Evolutionary conservation across 1,140 invertebrate genomes (phyloP).

Genomic region (Bombus vancouverensis): DNA sequence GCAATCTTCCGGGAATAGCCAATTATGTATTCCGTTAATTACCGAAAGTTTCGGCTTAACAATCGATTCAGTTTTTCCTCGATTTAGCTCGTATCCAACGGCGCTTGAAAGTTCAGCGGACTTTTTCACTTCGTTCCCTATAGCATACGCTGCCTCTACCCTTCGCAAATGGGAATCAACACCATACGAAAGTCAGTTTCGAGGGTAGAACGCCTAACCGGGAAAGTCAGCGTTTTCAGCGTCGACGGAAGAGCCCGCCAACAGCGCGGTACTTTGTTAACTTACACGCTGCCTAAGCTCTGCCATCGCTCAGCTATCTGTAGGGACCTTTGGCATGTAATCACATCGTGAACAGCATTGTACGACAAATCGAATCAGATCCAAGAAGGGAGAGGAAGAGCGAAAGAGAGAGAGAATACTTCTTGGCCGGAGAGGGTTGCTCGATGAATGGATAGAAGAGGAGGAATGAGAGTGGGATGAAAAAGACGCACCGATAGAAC

Average conservation of each 20-base stretch:
- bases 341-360: slow-evolving; percentile 68
- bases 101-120: slow-evolving; percentile 1
- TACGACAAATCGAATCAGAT: slow-evolving; percentile 73
- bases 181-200: slow-evolving; percentile 6
- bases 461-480: neutral
- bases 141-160: neutral
- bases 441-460: slow-evolving; percentile 25
- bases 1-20: neutral
- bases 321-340: slow-evolving; percentile 62
- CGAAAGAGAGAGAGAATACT: neutral
- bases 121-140: neutral
- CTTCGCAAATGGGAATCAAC: slow-evolving; percentile 20
- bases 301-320: slow-evolving; percentile 51
- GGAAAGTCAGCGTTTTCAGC: slow-evolving; percentile 21
- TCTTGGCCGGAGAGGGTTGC: neutral
- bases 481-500: neutral
- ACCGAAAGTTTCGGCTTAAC: slow-evolving; percentile 13
- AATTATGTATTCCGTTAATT: slow-evolving; percentile 39
- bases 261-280: slow-evolving; percentile 60
- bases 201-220: neutral
- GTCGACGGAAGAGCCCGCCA: slow-evolving; percentile 6
- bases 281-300: slow-evolving; percentile 60
- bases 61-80: slow-evolving; percentile 25
- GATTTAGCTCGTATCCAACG: neutral
- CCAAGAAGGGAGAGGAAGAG: slow-evolving; percentile 28